phyloP scores from a whole-genome alignment of 2,797 vertebrate genomes.

The Poeciliopsis infans region DNA sequence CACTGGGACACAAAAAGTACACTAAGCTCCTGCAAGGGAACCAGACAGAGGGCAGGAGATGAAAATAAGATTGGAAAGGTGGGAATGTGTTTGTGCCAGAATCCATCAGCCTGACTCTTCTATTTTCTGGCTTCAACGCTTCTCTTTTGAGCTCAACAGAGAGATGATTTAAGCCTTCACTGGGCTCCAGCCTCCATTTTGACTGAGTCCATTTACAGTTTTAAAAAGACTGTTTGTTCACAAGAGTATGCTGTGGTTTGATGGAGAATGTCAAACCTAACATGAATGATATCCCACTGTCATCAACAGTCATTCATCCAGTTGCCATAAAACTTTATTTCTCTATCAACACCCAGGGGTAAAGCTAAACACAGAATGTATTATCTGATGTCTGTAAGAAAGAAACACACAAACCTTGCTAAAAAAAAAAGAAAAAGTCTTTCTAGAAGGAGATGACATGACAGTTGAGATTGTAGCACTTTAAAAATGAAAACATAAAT shows the following conservation, averaged over 20 bases:
- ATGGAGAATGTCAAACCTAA: constrained; percentile 75
- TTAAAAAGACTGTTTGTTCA: constrained; percentile 78
- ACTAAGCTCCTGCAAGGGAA: constrained; percentile 80
- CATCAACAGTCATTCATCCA: constrained; percentile 62
- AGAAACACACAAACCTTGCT: constrained; percentile 38
- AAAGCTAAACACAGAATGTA: constrained; percentile 43
- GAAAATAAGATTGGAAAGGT: constrained; percentile 84
- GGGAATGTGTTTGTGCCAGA: constrained; percentile 81
- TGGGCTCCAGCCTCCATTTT: constrained; percentile 77
- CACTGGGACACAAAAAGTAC: constrained; percentile 87
- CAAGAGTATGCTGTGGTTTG: constrained; percentile 71
- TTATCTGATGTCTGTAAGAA: constrained; percentile 46
- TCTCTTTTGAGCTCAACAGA: constrained; percentile 76
- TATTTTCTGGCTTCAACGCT: constrained; percentile 76
- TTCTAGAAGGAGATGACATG: constrained; percentile 19
- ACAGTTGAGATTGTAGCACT: constrained; percentile 39
- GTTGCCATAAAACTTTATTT: constrained; percentile 68
- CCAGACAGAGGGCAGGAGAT: constrained; percentile 78
- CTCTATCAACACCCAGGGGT: constrained; percentile 58
- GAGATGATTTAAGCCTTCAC: constrained; percentile 82
- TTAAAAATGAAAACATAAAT: constrained; percentile 30
- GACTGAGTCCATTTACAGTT: constrained; percentile 79
- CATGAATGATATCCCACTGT: constrained; percentile 63
- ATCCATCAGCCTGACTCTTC: constrained; percentile 77
- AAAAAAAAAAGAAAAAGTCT: constrained; percentile 16